phyloP scores from a whole-genome alignment of 2,888 invertebrate genomes.

The Adineta ricciae region DNA sequence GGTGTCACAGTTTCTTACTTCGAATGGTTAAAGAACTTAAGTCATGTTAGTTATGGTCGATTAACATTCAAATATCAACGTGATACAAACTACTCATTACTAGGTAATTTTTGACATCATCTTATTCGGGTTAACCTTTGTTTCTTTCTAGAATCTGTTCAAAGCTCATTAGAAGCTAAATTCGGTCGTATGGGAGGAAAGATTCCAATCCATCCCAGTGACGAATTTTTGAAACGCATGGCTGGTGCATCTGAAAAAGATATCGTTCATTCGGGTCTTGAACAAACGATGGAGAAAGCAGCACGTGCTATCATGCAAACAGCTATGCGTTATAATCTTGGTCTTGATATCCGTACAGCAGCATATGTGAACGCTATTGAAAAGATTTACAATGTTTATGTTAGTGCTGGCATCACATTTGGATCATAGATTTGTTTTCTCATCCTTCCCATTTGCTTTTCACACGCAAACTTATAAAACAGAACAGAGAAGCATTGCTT shows the following conservation, averaged over 20 bases:
- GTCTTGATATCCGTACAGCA: constrained; percentile 85
- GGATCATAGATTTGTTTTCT: neutral
- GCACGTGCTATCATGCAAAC: constrained; percentile 86
- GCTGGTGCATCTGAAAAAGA: constrained; percentile 89
- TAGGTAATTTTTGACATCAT: constrained; percentile 56
- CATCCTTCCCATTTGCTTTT: neutral
- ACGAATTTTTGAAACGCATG: constrained; percentile 71
- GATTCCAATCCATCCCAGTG: constrained; percentile 56
- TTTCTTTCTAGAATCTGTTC: constrained; percentile 70
- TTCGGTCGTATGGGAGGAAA: constrained; percentile 64
- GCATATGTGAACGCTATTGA: constrained; percentile 89
- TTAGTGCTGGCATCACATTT: constrained; percentile 86
- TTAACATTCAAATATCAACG: constrained; percentile 82
- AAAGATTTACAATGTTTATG: constrained; percentile 87
- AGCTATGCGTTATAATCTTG: constrained; percentile 78
- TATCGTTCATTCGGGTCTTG: constrained; percentile 95
- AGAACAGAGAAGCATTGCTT: neutral
- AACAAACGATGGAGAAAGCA: constrained; percentile 92
- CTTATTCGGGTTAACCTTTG: neutral
- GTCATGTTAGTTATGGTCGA: constrained; percentile 90
- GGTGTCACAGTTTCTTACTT: constrained; percentile 98
- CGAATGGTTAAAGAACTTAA: constrained; percentile 93
- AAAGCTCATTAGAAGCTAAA: constrained; percentile 84
- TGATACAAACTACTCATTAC: constrained; percentile 76
- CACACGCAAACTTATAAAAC: neutral